Base-by-base conservation (phyloP, 2,888 invertebrate genomes). In the Escarpia spicata region DNA sequence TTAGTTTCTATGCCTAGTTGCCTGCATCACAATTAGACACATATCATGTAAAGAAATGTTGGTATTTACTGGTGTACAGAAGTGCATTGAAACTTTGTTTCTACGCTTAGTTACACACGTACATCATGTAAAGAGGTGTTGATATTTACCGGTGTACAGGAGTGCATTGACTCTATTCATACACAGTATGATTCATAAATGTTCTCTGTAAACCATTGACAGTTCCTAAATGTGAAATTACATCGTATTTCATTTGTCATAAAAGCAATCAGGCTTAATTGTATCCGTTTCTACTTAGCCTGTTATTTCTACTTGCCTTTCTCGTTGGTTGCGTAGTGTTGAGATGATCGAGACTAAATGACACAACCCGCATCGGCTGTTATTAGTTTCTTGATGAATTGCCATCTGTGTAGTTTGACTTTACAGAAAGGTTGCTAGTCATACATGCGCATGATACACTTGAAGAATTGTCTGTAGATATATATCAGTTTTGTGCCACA, bases 371-470 rank as follows among this genome's bases (percentile, higher is more conserved):
- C n/a, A 19, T 75, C 75, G 6, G 75, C 19, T 75, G 75, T 75
- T n/a, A n/a, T 75, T 75, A 75, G 75, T 75, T 75, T 75, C 26
- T 75, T 75, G 26, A 75, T 75, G 75, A n/a, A 75, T 75, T 75
- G 75, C 26, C 75, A 26, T 75, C 19, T 26, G 75, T 26, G 26
- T 75, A 26, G 75, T 75, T 75, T 52, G 52, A 52, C 52, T 52
- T 52, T 75, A 26, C 26, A 75, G 75, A 75, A 75, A 75, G 26
- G n/a, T 75, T 26, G n/a, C 19, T 75, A 75, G 75, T 75, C 19
- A 15, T 9, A 52, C 52, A 52, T 52, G 52, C 15, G 15, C 52
- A 52, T 52, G 52, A 75, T 75, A 26, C 75, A 6, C n/a, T 75
- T 75, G 26, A 75, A 26, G 75, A 26, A 26, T 15, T 75, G 19